Evolutionary conservation across 1,140 invertebrate genomes (phyloP), one percentile per base, ranked within the genome.

Genomic region (Tenebrio molitor): DNA sequence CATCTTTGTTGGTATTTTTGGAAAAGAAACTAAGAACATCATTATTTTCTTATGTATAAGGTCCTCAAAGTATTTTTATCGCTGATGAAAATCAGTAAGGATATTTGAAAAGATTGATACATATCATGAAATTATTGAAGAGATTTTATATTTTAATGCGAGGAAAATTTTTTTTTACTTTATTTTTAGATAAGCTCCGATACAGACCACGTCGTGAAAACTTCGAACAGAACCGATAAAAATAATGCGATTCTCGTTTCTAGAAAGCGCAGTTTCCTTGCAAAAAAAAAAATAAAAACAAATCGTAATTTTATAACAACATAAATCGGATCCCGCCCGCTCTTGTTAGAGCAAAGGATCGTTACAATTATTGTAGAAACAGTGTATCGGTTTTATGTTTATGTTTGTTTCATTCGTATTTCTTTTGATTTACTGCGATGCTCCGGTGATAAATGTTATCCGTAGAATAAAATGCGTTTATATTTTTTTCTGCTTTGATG

Each of bases 301-400:
- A 58, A 58, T 58, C 50, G 50, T 25, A 58, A 33, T 58, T 58
- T 58, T 58, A 58, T 58, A 58, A 58, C 50, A 25, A 58, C 23
- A 58, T 58, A 58, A 58, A 58, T 58, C 50, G 50, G 50, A 25
- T 58, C 50, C 46, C 23, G 19, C 7, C 10, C 21, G 50, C n/a
- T 14, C 50, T 58, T 58, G 50, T 58, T 58, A 58, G 50, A 14
- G 50, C 50, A 25, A 58, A 58, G 50, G 50, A 58, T 58, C 50
- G 50, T 58, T 33, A 58, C 50, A 58, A 58, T 58, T 58, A 58
- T 58, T 58, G 50, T 15, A 58, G 50, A 58, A 34, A 58, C 50
- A 58, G 50, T 58, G 50, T 58, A 58, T 58, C 50, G 50, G 50
- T 58, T 58, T 58, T 58, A 58, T 58, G 50, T 58, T 58, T 58